phyloP scores from a whole-genome alignment of 2,113 vertebrate species.

The Saguinus midas region DNA sequence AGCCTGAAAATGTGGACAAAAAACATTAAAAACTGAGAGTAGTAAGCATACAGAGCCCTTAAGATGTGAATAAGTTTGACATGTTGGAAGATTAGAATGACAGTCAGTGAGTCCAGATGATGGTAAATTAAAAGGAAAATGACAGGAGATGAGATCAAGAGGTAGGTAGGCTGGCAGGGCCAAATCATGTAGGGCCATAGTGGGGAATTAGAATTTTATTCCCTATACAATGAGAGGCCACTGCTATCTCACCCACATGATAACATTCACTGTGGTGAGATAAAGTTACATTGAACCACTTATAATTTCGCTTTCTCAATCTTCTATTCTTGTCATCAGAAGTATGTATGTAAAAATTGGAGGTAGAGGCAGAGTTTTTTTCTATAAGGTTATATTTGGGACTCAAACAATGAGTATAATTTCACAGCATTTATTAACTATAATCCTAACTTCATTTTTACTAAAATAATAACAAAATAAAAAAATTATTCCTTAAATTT shows the following conservation, averaged over 20 bases:
- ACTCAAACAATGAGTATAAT: neutral
- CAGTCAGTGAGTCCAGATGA: neutral
- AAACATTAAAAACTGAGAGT: constrained; percentile 18
- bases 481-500: constrained; percentile 23
- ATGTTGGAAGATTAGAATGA: neutral
- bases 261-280: neutral
- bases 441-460: neutral
- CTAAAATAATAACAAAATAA: constrained; percentile 27
- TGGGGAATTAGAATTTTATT: neutral
- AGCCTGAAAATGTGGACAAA: neutral
- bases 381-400: constrained; percentile 12
- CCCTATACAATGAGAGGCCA: neutral
- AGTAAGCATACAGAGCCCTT: neutral
- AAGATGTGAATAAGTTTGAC: neutral
- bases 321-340: neutral
- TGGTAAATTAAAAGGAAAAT: neutral
- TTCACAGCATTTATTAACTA: neutral
- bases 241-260: neutral
- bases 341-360: constrained; percentile 16
- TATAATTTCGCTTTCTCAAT: neutral
- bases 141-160: neutral
- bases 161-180: neutral
- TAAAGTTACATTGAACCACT: constrained; percentile 17
- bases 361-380: neutral
- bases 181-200: neutral